Conservation (phyloP, 2,888 invertebrate species). For the Xestobium rufovillosum region DNA sequence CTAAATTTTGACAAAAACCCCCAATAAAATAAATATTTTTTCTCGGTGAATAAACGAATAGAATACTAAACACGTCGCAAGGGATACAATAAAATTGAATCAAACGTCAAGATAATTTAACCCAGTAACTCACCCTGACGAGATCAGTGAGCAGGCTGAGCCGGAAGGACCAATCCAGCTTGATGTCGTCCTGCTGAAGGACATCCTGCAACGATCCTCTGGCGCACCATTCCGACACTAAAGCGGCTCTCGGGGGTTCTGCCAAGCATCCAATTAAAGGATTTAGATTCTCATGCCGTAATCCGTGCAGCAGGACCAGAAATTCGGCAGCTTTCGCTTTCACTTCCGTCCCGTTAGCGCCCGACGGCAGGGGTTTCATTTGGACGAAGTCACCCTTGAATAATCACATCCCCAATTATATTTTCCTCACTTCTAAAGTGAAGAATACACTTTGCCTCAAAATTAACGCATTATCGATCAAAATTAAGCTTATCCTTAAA, state of each 20-base stretch:
- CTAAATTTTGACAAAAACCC: no score
- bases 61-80: no score
- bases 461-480: no score
- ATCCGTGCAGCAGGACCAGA: conserved; percentile 69
- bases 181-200: conserved; percentile 81
- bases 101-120: no score
- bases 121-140: conserved; percentile 63
- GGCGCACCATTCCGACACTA: conserved; percentile 82
- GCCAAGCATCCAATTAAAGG: conserved; percentile 80
- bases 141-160: conserved; percentile 88
- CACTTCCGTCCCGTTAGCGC: conserved; percentile 54
- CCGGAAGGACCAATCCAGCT: conserved; percentile 92
- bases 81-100: no score
- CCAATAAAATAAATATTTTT: no score
- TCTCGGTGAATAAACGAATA: no score
- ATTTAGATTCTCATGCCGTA: conserved; percentile 88
- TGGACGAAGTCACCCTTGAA: conserved; percentile 82
- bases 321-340: conserved; percentile 74
- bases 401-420: no score
- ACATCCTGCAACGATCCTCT: conserved; percentile 85
- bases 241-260: conserved; percentile 67
- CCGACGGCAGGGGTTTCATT: conserved; percentile 65
- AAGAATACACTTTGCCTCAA: no score
- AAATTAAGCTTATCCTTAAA: no score
- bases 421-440: no score